These are phyloP conservation scores for Takifugu flavidus DNA, from an alignment of 2,113 vertebrate genomes.

Conservation along the genomic window DNA sequence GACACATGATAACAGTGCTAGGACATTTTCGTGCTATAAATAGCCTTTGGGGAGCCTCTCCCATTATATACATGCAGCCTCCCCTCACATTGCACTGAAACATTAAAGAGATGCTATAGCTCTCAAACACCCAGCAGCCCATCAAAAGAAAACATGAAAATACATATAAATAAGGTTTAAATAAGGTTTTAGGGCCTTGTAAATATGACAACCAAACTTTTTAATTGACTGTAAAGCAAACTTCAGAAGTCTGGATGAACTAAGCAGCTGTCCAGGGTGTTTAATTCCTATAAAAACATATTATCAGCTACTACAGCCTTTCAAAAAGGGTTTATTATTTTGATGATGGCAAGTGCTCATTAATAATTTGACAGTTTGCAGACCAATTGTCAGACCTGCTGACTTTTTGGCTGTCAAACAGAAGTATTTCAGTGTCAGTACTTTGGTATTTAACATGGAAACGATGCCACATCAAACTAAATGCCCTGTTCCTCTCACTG, in stretches of 20 bases:
- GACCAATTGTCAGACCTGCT: no score
- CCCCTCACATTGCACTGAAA: slow-evolving; percentile 8
- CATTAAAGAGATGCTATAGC: slow-evolving; percentile 16
- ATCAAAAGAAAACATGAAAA: background rate
- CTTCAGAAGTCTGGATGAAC: slow-evolving; percentile 13
- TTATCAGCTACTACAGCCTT: background rate
- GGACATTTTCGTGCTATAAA: slow-evolving; percentile 54
- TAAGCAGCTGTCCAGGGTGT: background rate
- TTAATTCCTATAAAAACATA: no score
- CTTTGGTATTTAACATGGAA: background rate
- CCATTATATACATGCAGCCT: slow-evolving; percentile 22
- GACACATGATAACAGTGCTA: slow-evolving; percentile 47
- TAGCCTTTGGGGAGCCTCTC: slow-evolving; percentile 31
- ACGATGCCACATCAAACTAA: slow-evolving; percentile 35
- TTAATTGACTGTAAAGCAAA: slow-evolving; percentile 24
- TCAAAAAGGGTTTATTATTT: background rate
- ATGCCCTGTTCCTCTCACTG: slow-evolving; percentile 28
- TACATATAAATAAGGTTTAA: background rate
- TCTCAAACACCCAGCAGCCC: background rate
- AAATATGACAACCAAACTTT: slow-evolving; percentile 27
- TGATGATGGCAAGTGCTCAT: no score
- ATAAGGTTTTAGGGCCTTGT: slow-evolving; percentile 22
- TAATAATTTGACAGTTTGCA: no score
- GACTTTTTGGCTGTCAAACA: no score
- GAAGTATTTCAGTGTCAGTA: no score